These are phyloP conservation scores for Hormaphis cornu DNA, from an alignment of 1,140 invertebrate genomes.

Conservation along the genomic window DNA sequence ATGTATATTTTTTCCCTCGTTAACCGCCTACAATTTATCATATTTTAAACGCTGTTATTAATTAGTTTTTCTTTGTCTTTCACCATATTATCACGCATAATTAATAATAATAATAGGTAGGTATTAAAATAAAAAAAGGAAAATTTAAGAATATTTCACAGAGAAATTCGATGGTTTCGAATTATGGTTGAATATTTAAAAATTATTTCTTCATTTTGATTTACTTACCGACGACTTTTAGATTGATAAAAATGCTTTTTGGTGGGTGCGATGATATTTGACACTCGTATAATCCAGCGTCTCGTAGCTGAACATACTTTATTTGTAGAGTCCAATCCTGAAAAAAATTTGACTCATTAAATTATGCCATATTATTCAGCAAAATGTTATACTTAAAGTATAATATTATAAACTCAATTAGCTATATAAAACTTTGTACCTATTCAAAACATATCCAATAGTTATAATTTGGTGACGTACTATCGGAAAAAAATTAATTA, in stretches of 20 bases:
- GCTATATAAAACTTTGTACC: too few relatives aligned
- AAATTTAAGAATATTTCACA: too few relatives aligned
- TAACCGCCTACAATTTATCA: neutral
- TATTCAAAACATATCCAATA: too few relatives aligned
- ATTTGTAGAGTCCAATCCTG: slow-evolving; percentile 64
- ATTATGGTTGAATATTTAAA: too few relatives aligned
- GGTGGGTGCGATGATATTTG: slow-evolving; percentile 54
- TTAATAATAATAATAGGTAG: neutral
- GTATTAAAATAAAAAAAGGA: too few relatives aligned
- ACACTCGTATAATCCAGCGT: slow-evolving; percentile 69
- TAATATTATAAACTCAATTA: too few relatives aligned
- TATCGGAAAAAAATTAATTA: too few relatives aligned
- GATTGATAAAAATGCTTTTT: slow-evolving; percentile 45
- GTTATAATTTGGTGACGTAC: too few relatives aligned
- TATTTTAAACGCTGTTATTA: neutral
- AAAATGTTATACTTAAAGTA: neutral
- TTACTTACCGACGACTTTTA: slow-evolving; percentile 51
- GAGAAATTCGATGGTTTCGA: too few relatives aligned
- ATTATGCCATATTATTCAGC: neutral
- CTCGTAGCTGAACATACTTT: slow-evolving; percentile 56
- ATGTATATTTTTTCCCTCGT: too few relatives aligned
- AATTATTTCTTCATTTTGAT: too few relatives aligned
- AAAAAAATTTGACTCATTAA: slow-evolving; percentile 30
- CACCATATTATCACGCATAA: neutral
- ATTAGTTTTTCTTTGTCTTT: neutral